phyloP scores from a whole-genome alignment of 2,113 vertebrate genomes.

The Laterallus jamaicensis region DNA sequence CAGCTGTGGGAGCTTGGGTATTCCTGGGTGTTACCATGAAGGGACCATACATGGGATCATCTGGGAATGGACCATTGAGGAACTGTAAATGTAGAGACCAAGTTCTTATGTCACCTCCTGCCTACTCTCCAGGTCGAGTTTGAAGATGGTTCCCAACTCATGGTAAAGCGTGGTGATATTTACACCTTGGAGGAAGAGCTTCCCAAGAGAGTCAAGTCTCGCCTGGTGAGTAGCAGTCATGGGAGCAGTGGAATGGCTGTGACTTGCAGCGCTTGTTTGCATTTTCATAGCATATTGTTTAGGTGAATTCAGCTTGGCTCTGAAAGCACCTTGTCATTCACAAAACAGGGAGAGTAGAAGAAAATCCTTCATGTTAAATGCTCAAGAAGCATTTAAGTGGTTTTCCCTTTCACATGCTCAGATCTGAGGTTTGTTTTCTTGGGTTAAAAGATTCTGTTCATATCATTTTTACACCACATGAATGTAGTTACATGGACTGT shows the following conservation, averaged over 20 bases:
- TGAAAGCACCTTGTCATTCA: background rate
- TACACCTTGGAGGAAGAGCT: constrained; percentile 90
- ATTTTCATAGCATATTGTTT: background rate
- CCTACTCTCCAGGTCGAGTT: constrained; percentile 87
- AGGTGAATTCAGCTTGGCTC: background rate
- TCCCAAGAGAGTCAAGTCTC: constrained; percentile 91
- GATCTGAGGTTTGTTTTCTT: background rate
- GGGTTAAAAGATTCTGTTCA: background rate
- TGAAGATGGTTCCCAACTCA: constrained; percentile 89
- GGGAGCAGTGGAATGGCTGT: background rate
- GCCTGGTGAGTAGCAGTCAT: constrained; percentile 83
- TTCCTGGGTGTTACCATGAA: background rate
- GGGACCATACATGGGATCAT: rapidly evolving
- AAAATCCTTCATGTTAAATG: background rate
- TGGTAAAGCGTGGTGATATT: constrained; percentile 89
- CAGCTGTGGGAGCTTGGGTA: background rate
- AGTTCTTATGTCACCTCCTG: background rate
- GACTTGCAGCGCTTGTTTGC: background rate
- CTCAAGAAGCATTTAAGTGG: background rate
- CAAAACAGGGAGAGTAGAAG: background rate
- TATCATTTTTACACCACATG: background rate
- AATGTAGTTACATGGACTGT: background rate
- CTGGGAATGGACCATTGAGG: background rate
- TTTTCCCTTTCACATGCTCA: background rate
- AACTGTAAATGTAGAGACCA: background rate